Percentiles rank a stretch among this genome's conserved stretches.
Conservation (phyloP, 2,888 invertebrate genomes). For the Seira musarum region DNA sequence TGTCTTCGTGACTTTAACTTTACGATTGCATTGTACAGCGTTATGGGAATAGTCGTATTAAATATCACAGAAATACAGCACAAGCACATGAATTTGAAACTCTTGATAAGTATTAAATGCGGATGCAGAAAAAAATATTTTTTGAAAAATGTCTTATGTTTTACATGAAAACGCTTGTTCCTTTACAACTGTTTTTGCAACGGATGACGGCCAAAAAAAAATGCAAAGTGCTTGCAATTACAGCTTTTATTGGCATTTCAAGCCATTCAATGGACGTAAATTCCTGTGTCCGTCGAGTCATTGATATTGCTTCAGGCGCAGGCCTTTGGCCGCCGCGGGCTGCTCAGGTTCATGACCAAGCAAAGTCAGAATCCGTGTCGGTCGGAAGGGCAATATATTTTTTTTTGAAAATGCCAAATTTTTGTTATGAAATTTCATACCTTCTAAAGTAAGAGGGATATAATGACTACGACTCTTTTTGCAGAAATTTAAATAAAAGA, state of each 20-base stretch:
- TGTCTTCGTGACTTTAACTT: no score
- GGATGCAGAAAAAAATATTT: background rate
- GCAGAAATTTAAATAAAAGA: background rate
- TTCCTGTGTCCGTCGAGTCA: background rate
- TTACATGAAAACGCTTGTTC: background rate
- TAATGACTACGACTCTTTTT: background rate
- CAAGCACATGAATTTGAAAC: background rate
- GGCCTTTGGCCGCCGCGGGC: no score
- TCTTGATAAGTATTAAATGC: background rate
- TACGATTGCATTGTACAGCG: background rate
- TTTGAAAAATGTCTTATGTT: background rate
- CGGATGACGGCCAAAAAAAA: background rate
- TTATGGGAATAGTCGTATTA: background rate
- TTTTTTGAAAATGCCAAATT: background rate
- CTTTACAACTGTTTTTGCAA: background rate
- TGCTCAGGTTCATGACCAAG: background rate
- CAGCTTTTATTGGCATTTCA: background rate
- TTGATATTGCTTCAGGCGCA: background rate
- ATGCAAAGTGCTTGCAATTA: no score
- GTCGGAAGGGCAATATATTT: background rate
- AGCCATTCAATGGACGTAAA: background rate
- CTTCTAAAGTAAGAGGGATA: no score
- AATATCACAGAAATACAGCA: no score
- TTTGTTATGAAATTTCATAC: no score
- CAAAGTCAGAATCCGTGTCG: background rate